These are phyloP conservation scores for Scarus forsteni DNA, from an alignment of 2,797 vertebrate species.

Conservation along the genomic window DNA sequence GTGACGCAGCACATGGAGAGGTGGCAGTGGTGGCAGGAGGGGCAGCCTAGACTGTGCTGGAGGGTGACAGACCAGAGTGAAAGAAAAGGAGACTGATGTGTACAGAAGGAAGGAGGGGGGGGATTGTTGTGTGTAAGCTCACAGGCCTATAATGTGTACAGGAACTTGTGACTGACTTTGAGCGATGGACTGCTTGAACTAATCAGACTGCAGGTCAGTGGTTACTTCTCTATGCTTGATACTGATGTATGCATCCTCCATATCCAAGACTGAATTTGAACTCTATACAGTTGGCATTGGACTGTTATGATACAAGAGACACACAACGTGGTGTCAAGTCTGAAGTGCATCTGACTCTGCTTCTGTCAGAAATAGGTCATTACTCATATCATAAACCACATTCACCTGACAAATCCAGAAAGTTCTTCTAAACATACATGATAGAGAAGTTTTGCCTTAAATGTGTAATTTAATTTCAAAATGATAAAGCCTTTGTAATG, in stretches of 20 bases:
- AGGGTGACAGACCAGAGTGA: constrained; percentile 36
- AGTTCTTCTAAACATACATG: no score
- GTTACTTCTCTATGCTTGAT: constrained; percentile 25
- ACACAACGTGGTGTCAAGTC: not conserved
- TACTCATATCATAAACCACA: no score
- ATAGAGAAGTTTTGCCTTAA: no score
- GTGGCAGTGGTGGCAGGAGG: constrained; percentile 59
- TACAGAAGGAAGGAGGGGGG: not conserved
- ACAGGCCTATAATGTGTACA: not conserved
- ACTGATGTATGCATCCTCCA: constrained; percentile 9
- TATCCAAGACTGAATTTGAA: not conserved
- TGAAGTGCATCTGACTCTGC: no score
- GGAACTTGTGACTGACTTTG: not conserved
- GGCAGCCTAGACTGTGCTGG: not conserved
- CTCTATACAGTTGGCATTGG: constrained; percentile 8
- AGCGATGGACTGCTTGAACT: constrained; percentile 8
- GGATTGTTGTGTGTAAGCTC: not conserved
- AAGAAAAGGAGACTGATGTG: not conserved
- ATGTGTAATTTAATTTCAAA: no score
- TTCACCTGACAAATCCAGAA: no score
- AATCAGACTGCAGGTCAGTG: constrained; percentile 39
- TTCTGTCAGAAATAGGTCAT: no score
- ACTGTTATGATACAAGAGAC: constrained; percentile 5
- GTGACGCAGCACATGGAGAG: constrained; percentile 8
- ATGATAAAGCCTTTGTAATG: no score